A percentile compares a stretch with the other conserved stretches of the same genome.
Evolutionary conservation across 2,797 vertebrate genomes (phyloP).

Genomic region (Alca torda): DNA sequence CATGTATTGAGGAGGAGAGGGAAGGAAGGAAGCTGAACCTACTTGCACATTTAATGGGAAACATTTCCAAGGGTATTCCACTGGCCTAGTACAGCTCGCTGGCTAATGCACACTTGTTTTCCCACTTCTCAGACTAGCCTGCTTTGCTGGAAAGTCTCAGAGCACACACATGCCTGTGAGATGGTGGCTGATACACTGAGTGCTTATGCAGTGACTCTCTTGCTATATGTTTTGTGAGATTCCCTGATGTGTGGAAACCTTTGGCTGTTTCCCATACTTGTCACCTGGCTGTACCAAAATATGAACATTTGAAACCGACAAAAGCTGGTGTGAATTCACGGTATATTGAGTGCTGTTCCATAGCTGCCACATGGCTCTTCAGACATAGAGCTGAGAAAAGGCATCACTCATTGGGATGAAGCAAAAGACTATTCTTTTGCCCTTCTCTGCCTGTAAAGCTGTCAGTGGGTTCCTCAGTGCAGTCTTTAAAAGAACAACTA

Average conservation of each 20-base stretch:
- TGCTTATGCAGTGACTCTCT: not conserved
- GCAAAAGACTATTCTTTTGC: not conserved
- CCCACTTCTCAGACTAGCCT: not conserved
- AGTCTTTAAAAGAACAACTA: not conserved
- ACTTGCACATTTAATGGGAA: not conserved
- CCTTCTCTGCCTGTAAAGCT: not conserved
- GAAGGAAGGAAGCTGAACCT: not conserved
- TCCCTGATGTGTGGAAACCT: not conserved
- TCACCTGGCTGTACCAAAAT: not conserved
- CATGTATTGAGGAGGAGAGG: not conserved
- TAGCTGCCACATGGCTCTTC: not conserved
- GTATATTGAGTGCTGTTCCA: not conserved
- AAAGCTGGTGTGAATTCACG: not conserved
- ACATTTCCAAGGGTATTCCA: not conserved
- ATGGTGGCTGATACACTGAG: not conserved
- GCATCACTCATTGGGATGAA: not conserved
- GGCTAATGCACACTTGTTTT: not conserved
- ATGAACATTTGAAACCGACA: not conserved
- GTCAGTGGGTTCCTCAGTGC: not conserved
- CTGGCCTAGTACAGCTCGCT: not conserved
- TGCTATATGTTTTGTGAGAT: not conserved
- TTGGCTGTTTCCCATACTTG: not conserved
- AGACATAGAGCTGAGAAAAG: not conserved
- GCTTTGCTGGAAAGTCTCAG: not conserved
- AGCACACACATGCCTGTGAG: not conserved